Conservation (phyloP, 2,797 vertebrate species). For the Coccyzus lansbergi region DNA sequence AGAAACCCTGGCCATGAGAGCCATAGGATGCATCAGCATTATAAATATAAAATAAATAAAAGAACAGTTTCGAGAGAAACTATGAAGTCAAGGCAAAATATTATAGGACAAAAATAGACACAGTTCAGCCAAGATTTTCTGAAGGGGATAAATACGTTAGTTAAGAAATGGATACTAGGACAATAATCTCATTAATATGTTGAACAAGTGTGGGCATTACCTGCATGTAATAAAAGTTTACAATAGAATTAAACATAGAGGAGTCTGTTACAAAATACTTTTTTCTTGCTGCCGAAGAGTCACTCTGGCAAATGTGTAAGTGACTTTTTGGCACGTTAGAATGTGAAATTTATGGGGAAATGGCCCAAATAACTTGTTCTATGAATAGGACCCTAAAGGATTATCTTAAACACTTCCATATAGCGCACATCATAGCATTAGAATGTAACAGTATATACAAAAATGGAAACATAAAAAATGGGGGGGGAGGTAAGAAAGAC, state of each 20-base stretch:
- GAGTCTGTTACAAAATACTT: not conserved
- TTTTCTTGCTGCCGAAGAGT: not conserved
- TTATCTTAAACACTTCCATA: constrained; percentile 73
- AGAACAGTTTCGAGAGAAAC: not conserved
- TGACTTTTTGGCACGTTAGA: constrained; percentile 35
- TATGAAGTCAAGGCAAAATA: not conserved
- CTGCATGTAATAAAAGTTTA: not conserved
- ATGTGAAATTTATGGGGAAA: constrained; percentile 66
- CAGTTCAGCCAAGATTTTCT: not conserved
- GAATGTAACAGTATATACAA: constrained; percentile 67
- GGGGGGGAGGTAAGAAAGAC: not conserved
- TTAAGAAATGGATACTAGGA: not conserved
- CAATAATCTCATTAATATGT: not conserved
- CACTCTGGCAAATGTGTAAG: constrained; percentile 25
- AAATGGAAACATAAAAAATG: constrained; percentile 51
- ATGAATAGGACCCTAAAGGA: constrained; percentile 66
- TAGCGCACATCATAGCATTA: constrained; percentile 67
- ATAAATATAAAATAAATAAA: not conserved
- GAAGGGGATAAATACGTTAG: not conserved
- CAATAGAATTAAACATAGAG: not conserved
- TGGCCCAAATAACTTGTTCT: constrained; percentile 66
- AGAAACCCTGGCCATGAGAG: not conserved
- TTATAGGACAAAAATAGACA: not conserved
- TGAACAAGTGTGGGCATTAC: constrained; percentile 23
- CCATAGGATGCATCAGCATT: not conserved